Percentiles rank a stretch among this genome's conserved stretches.
phyloP scores from a whole-genome alignment of 1,140 invertebrate species.

The Tetramorium simillimum region DNA sequence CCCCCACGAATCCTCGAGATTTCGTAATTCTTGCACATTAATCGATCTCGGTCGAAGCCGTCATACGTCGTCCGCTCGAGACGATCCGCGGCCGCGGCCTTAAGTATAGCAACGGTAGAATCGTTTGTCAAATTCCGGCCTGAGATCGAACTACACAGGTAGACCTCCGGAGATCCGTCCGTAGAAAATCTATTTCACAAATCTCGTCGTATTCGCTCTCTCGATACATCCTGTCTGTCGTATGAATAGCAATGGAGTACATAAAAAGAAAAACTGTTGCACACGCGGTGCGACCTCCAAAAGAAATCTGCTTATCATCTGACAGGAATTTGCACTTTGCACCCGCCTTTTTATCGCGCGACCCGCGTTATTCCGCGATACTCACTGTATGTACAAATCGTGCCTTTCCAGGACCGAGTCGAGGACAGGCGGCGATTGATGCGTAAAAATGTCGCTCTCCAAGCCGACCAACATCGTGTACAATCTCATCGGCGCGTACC shows the following conservation, averaged over 20 bases:
- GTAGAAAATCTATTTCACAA: background rate
- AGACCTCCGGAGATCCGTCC: no score
- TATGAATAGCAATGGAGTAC: background rate
- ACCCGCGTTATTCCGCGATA: background rate
- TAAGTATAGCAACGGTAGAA: background rate
- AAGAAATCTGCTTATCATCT: background rate
- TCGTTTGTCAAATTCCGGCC: background rate
- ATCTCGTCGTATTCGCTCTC: background rate
- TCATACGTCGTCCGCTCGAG: background rate
- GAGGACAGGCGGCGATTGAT: background rate
- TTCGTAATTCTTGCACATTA: background rate
- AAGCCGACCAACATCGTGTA: constrained; percentile 87
- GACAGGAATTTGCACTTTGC: constrained; percentile 15
- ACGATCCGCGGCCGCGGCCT: background rate
- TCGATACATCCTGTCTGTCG: background rate
- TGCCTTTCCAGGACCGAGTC: background rate
- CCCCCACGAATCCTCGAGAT: background rate
- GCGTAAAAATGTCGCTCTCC: constrained; percentile 88
- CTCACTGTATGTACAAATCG: background rate
- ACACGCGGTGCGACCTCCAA: background rate
- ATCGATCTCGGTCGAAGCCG: background rate
- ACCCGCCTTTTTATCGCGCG: background rate
- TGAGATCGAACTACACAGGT: background rate
- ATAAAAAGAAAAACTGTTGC: background rate
- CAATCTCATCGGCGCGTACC: constrained; percentile 88